These are phyloP conservation scores for Pocillopora meandrina DNA, from an alignment of 92 coral and sea anemone species.

Conservation along the genomic window DNA sequence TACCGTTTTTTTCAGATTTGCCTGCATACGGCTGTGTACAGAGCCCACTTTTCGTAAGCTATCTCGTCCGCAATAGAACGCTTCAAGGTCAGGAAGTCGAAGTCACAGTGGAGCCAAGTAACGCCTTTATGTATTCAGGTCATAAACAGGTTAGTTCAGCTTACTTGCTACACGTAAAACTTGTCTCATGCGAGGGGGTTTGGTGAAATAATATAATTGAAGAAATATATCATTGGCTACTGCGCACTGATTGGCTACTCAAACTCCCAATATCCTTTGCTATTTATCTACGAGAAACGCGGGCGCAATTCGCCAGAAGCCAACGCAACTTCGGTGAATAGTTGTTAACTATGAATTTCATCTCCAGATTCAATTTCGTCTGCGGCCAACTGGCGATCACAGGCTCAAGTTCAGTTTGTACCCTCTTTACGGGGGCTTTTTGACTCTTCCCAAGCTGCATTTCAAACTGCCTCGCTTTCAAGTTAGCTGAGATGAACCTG, in stretches of 20 bases:
- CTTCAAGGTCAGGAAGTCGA: conserved; percentile 91
- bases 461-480: conserved; percentile 93
- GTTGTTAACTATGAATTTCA: not conserved
- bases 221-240: no score
- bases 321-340: no score
- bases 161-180: not conserved
- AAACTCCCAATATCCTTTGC: not conserved
- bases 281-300: no score
- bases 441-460: conserved; percentile 89
- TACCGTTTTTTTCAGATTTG: conserved; percentile 56
- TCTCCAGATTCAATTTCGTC: conserved; percentile 86
- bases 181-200: not conserved
- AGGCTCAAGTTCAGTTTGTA: conserved; percentile 88
- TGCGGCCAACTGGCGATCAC: conserved; percentile 92
- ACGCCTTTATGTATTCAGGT: conserved; percentile 94
- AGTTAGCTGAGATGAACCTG: conserved; percentile 88
- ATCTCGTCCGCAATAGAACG: conserved; percentile 89
- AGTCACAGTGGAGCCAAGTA: conserved; percentile 92
- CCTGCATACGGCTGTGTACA: conserved; percentile 95
- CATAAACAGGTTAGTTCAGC: conserved; percentile 81
- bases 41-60: conserved; percentile 79
- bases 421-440: conserved; percentile 89
- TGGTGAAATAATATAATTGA: not conserved
- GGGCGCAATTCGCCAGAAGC: no score
- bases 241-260: not conserved